A percentile compares a stretch with the other conserved stretches of the same genome.
These are phyloP conservation scores for Drosophila neonasuta DNA, from an alignment of 2,888 invertebrate species.

Conservation along the genomic window DNA sequence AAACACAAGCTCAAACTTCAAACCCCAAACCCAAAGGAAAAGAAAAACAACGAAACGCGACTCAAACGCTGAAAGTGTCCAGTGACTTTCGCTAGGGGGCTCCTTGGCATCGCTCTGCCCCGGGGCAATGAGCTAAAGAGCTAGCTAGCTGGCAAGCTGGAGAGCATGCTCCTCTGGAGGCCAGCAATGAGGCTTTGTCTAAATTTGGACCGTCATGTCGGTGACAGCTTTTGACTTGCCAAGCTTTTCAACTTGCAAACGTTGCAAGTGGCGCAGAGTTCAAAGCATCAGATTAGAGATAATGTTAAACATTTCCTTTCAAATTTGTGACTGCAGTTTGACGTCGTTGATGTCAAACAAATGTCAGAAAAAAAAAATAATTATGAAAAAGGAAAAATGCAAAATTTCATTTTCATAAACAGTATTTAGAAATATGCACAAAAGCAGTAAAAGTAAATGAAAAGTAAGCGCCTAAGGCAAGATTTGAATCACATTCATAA, in stretches of 20 bases:
- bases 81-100: conserved; percentile 67
- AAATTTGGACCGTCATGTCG: conserved; percentile 74
- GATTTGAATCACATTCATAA: background rate
- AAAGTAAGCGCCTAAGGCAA: background rate
- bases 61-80: conserved; percentile 65
- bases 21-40: conserved; percentile 36
- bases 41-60: conserved; percentile 16
- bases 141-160: conserved; percentile 19
- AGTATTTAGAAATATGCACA: background rate
- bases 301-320: conserved; percentile 73
- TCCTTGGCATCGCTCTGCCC: conserved; percentile 14
- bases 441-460: background rate
- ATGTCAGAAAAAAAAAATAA: conserved; percentile 33
- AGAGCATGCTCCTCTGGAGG: conserved; percentile 60
- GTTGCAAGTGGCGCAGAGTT: conserved; percentile 70
- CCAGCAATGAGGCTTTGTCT: conserved; percentile 72
- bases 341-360: conserved; percentile 28
- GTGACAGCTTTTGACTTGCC: conserved; percentile 72
- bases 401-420: conserved; percentile 34
- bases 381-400: conserved; percentile 43
- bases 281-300: conserved; percentile 72
- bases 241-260: conserved; percentile 56
- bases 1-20: conserved; percentile 34
- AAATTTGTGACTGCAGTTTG: conserved; percentile 61
- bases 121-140: background rate